Evolutionary conservation across 2,797 vertebrate species (phyloP).

Genomic region (Liparis tanakae): DNA sequence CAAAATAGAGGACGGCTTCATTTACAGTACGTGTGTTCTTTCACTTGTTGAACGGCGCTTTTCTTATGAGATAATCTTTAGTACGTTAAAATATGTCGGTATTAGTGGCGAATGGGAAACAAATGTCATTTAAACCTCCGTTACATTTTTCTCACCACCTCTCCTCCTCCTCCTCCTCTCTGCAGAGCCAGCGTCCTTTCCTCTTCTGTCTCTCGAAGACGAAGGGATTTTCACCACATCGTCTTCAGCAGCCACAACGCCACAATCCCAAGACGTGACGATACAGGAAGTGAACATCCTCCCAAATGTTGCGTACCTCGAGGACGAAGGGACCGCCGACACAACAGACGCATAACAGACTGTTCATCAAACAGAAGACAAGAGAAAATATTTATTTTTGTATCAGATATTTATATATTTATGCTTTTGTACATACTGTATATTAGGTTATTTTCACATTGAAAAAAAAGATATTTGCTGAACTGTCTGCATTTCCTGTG

Average conservation of each 20-base stretch:
- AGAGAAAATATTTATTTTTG: constrained; percentile 98
- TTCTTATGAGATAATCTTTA: neutral
- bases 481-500: constrained; percentile 51
- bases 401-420: constrained; percentile 99
- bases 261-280: constrained; percentile 66
- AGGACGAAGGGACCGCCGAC: constrained; percentile 59
- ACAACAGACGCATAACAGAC: constrained; percentile 76
- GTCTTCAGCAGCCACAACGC: constrained; percentile 75
- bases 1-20: constrained; percentile 59
- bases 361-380: constrained; percentile 61
- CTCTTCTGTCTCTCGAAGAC: constrained; percentile 85
- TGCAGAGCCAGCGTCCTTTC: constrained; percentile 83
- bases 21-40: constrained; percentile 64
- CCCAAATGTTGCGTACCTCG: constrained; percentile 56
- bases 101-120: neutral
- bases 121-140: neutral
- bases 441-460: constrained; percentile 85
- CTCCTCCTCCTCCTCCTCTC: constrained; percentile 5
- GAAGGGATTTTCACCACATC: constrained; percentile 83
- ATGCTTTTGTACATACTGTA: constrained; percentile 97
- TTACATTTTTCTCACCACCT: neutral
- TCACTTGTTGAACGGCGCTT: neutral
- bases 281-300: constrained; percentile 77
- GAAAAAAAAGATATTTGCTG: constrained; percentile 64
- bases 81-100: neutral